phyloP scores from a whole-genome alignment of 2,888 invertebrate genomes.

The Tenthredo notha region DNA sequence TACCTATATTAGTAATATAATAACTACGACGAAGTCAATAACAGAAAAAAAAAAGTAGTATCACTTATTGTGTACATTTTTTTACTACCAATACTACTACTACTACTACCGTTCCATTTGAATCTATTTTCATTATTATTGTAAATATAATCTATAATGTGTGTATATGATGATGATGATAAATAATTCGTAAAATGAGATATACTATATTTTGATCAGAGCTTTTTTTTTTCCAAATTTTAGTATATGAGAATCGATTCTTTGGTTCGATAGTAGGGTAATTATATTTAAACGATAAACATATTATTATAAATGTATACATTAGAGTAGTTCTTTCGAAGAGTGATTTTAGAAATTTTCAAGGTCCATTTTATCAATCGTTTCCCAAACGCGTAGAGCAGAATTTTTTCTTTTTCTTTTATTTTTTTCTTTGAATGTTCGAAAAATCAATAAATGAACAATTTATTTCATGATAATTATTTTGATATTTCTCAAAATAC shows the following conservation, averaged over 20 bases:
- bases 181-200: too few relatives aligned
- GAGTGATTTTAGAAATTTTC: too few relatives aligned
- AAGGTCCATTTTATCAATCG: too few relatives aligned
- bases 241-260: not conserved
- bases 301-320: not conserved
- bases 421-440: too few relatives aligned
- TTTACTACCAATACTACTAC: not conserved
- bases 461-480: too few relatives aligned
- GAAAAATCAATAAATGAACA: too few relatives aligned
- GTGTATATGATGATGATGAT: not conserved
- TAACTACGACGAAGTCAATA: not conserved
- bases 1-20: not conserved
- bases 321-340: not conserved
- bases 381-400: too few relatives aligned
- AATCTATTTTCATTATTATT: not conserved
- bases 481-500: too few relatives aligned
- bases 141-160: not conserved
- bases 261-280: not conserved
- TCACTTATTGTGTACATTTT: not conserved
- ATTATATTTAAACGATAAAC: not conserved
- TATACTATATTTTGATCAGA: not conserved
- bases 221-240: not conserved
- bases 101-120: not conserved
- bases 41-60: not conserved
- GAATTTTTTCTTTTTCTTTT: too few relatives aligned